Conservation (phyloP, 2,113 vertebrate species). For the Gymnobelideus leadbeateri region DNA sequence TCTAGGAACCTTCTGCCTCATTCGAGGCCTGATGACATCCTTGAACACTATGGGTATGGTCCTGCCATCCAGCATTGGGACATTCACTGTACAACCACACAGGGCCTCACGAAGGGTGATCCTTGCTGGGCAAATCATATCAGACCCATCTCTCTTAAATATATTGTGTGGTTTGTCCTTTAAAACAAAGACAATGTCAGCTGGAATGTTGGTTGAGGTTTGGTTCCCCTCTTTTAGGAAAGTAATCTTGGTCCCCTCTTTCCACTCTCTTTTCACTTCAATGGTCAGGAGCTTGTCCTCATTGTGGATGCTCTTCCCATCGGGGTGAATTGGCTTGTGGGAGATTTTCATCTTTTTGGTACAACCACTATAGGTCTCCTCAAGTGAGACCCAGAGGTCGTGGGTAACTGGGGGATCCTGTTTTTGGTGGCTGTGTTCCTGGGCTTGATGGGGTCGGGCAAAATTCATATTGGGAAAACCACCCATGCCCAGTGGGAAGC, state of each 20-base stretch:
- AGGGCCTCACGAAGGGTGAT: constrained; percentile 93
- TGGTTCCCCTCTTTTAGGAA: constrained; percentile 97
- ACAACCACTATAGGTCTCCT: constrained; percentile 92
- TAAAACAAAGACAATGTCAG: constrained; percentile 94
- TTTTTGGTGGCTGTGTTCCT: constrained; percentile 83
- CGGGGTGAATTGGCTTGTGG: constrained; percentile 90
- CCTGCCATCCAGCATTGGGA: constrained; percentile 90
- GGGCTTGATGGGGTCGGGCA: constrained; percentile 77
- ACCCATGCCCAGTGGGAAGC: constrained; percentile 88
- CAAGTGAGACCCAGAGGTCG: constrained; percentile 90
- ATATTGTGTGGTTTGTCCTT: constrained; percentile 94
- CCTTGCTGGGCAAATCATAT: constrained; percentile 91
- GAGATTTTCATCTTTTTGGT: constrained; percentile 98
- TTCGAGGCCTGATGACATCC: constrained; percentile 91
- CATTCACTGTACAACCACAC: constrained; percentile 90
- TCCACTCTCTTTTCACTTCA: constrained; percentile 96
- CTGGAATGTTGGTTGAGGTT: constrained; percentile 91
- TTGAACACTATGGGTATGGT: constrained; percentile 85
- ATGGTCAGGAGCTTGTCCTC: constrained; percentile 97
- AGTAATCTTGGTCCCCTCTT: constrained; percentile 96
- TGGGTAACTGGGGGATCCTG: constrained; percentile 93
- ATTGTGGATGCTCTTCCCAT: constrained; percentile 85
- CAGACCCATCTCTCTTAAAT: constrained; percentile 93
- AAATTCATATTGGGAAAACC: constrained; percentile 83
- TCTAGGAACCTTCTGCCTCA: constrained; percentile 88